These are phyloP conservation scores for Mimumesa dahlbomi DNA, from an alignment of 2,888 invertebrate species.

Conservation along the genomic window DNA sequence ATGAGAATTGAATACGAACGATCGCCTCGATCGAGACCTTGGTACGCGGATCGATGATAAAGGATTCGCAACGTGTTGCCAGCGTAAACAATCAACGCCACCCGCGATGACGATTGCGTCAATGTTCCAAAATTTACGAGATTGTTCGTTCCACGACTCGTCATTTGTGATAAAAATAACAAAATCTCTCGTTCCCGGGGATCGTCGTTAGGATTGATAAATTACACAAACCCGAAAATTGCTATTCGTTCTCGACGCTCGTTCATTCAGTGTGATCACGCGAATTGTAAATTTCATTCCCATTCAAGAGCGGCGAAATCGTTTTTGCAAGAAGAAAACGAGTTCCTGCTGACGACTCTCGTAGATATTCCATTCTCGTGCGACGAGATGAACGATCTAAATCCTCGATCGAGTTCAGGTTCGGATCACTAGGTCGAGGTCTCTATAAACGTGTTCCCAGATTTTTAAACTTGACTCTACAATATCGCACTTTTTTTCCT, in stretches of 20 bases:
- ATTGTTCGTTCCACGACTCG: not conserved
- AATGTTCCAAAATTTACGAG: slow-evolving; percentile 8
- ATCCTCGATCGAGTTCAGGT: slow-evolving; percentile 34
- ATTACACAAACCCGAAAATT: too few relatives aligned
- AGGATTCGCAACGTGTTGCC: slow-evolving; percentile 61
- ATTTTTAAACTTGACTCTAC: not conserved
- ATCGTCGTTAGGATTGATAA: too few relatives aligned
- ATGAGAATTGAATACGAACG: slow-evolving; percentile 66
- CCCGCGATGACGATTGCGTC: slow-evolving; percentile 35
- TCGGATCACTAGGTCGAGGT: slow-evolving; percentile 50
- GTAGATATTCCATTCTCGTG: slow-evolving; percentile 14
- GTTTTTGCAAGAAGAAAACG: not conserved
- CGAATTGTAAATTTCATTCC: not conserved
- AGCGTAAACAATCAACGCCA: slow-evolving; percentile 10
- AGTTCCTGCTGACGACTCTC: slow-evolving; percentile 8
- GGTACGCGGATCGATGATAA: slow-evolving; percentile 61
- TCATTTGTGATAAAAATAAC: too few relatives aligned
- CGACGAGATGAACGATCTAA: slow-evolving; percentile 27
- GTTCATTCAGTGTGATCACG: too few relatives aligned
- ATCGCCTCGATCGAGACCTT: slow-evolving; percentile 60
- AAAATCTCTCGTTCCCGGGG: not conserved
- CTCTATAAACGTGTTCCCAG: slow-evolving; percentile 8
- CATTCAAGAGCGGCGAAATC: slow-evolving; percentile 1
- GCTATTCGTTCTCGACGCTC: too few relatives aligned
- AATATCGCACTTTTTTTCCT: too few relatives aligned